A percentile compares a stretch with the other conserved stretches of the same genome.
Conservation (phyloP, 1,140 invertebrate genomes). For the Hyles vespertilio region DNA sequence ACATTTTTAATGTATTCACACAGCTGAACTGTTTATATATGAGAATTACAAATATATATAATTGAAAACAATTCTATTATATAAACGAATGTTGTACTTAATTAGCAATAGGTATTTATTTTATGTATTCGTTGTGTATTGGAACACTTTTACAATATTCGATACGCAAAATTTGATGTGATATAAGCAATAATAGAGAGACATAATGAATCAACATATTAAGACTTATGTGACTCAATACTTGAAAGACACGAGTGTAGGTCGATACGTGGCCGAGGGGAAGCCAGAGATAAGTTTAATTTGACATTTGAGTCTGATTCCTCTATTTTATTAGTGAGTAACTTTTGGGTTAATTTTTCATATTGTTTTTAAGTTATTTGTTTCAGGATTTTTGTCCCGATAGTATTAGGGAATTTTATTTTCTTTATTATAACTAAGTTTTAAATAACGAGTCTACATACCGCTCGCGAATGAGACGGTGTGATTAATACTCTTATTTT, state of each 20-base stretch:
- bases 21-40: slow-evolving; percentile 51
- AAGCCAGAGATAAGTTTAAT: slow-evolving; percentile 51
- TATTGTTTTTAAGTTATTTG: slow-evolving; percentile 76
- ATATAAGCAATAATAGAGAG: slow-evolving; percentile 72
- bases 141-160: slow-evolving; percentile 53
- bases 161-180: slow-evolving; percentile 63
- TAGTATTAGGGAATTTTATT: slow-evolving; percentile 76
- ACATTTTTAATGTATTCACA: slow-evolving; percentile 19
- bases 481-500: slow-evolving; percentile 72
- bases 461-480: slow-evolving; percentile 59
- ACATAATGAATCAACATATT: slow-evolving; percentile 48
- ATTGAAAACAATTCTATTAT: slow-evolving; percentile 40
- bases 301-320: slow-evolving; percentile 65
- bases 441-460: slow-evolving; percentile 59
- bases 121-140: slow-evolving; percentile 58
- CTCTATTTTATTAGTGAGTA: slow-evolving; percentile 73
- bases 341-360: slow-evolving; percentile 74
- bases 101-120: slow-evolving; percentile 68
- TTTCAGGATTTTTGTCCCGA: slow-evolving; percentile 75
- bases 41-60: slow-evolving; percentile 38
- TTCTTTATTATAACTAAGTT: slow-evolving; percentile 70
- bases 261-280: slow-evolving; percentile 15
- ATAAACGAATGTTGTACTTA: slow-evolving; percentile 68
- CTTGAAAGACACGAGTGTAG: slow-evolving; percentile 33
- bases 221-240: slow-evolving; percentile 48